phyloP scores from a whole-genome alignment of 2,888 invertebrate genomes.

The Horisme vitalbata region DNA sequence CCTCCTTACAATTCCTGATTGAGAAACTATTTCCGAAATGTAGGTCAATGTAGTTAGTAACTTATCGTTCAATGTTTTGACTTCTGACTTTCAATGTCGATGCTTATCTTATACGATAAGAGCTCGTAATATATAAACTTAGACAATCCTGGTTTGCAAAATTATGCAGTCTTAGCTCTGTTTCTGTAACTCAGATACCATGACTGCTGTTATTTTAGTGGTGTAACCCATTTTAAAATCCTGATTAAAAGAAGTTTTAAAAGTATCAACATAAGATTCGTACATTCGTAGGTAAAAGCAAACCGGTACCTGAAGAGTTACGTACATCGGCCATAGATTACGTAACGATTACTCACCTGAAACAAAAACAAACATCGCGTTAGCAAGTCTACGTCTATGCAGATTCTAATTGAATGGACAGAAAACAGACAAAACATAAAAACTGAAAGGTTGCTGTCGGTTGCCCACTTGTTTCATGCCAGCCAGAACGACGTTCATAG shows the following conservation, averaged over 20 bases:
- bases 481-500: neutral
- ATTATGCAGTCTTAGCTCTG: conserved; percentile 10
- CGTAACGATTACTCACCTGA: conserved; percentile 57
- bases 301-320: conserved; percentile 40
- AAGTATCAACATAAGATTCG: no score
- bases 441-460: conserved; percentile 5
- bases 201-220: neutral
- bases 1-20: conserved; percentile 3
- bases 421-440: conserved; percentile 36
- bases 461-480: conserved; percentile 5
- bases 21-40: conserved; percentile 20
- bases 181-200: conserved; percentile 8
- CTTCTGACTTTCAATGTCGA: conserved; percentile 33
- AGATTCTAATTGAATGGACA: conserved; percentile 44
- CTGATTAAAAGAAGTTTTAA: no score
- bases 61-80: conserved; percentile 34
- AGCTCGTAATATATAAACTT: conserved; percentile 28
- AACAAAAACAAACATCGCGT: conserved; percentile 55
- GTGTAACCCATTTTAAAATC: no score
- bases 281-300: conserved; percentile 36
- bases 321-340: conserved; percentile 41
- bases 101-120: conserved; percentile 32
- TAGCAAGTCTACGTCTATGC: conserved; percentile 38
- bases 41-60: conserved; percentile 26
- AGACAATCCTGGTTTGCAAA: conserved; percentile 18